Evolutionary conservation across 2,113 vertebrate species (phyloP), one percentile per base, ranked within the genome.

Genomic region (Oreochromis tanganicae): DNA sequence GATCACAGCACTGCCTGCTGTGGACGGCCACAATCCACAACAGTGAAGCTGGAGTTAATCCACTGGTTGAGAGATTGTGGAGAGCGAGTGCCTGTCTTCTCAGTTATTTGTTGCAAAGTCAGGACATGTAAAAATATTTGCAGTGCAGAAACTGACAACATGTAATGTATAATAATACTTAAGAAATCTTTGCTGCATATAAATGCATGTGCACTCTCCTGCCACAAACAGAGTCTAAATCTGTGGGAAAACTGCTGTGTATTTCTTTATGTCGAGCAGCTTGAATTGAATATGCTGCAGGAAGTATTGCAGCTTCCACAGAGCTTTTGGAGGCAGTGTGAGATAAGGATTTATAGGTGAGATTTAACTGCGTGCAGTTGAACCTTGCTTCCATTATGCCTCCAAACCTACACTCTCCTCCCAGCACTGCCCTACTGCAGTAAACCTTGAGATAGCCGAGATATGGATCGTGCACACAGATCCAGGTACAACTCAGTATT

Each of bases 321-420:
- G 79, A 87, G 78, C 68, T 36, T 81, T 50, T 54, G 59, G 63
- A 85, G 83, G 63, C 36, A 43, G 9, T 24, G 4, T 57, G 43
- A 82, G 85, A 81, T 85, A 73, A 68, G 71, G 83, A 92, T 92
- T 89, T 88, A 92, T 92, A 86, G 90, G 46, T 79, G 85, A 87
- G 61, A 66, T 80, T 91, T 91, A 89, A 91, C 89, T 89, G 55
- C 17, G 10, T 78, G 46, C 46, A 78, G 73, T 19, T 78, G 43
- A 78, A 78, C 27, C 73, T 52, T 78, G 46, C 46, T 78, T 78
- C 46, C 46, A 34, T 78, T 52, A 78, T 78, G 1, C 73, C 88
- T 89, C 84, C 56, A 48, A 83, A 92, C 85, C 68, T 50, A 59
- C 29, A 68, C 85, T 89, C 59, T 36, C 63, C 81, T 56, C 48